Evolutionary conservation across 2,888 invertebrate species (phyloP).

Genomic region (Cenopis cana): DNA sequence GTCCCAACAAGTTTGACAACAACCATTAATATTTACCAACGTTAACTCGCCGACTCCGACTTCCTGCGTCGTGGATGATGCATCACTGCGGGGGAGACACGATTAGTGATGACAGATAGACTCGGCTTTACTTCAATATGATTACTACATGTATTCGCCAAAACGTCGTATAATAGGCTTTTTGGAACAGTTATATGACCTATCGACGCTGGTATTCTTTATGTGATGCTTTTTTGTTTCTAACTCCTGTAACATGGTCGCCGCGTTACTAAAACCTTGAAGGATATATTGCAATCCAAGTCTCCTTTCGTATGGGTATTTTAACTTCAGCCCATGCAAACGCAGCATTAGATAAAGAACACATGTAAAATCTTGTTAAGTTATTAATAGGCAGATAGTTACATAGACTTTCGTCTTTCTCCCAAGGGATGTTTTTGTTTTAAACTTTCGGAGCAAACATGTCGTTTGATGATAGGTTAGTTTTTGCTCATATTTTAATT

Average conservation of each 20-base stretch:
- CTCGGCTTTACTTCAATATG: constrained; percentile 68
- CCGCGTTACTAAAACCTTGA: background rate
- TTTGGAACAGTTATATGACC: constrained; percentile 4
- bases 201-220: background rate
- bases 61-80: constrained; percentile 54
- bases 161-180: constrained; percentile 42
- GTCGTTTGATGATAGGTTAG: constrained; percentile 26
- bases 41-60: constrained; percentile 37
- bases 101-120: constrained; percentile 71
- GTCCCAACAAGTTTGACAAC: constrained; percentile 39
- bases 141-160: constrained; percentile 56
- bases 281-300: constrained; percentile 5
- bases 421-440: constrained; percentile 36
- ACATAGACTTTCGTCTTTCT: constrained; percentile 9
- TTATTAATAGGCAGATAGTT: constrained; percentile 5
- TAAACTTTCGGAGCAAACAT: constrained; percentile 27
- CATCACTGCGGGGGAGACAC: constrained; percentile 55
- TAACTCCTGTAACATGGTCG: constrained; percentile 6
- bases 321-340: background rate
- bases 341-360: constrained; percentile 6
- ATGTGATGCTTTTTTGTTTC: constrained; percentile 35
- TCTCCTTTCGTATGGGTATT: background rate
- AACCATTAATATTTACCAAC: constrained; percentile 44
- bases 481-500: constrained; percentile 40
- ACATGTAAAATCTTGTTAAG: background rate